Base-by-base conservation (phyloP, 2,888 invertebrate species). In the Mactromeris polynyma region DNA sequence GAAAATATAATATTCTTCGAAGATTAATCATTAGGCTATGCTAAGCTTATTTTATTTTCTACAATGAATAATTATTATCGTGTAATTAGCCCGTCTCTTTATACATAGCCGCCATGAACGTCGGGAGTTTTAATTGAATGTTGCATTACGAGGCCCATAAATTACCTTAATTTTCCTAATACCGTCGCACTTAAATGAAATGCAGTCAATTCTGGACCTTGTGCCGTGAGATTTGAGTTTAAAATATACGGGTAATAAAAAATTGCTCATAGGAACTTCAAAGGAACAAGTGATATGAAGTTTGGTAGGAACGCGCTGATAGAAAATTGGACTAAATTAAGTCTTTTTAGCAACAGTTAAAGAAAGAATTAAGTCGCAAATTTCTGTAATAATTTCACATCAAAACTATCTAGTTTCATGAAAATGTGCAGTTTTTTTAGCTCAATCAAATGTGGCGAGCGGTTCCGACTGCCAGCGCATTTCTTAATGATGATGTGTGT, bases 371-470 rank as follows among this genome's bases (percentile, higher is more conserved):
- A 82, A 87, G 33, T 26, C 51, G 58, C 36, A 78, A 85, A 81
- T 85, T n/a, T 78, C 78, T 88, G 38, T 69, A 51, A 51, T 78
- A 78, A 82, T 81, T 88, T 77, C 73, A 81, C 81, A 69, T 81
- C 85, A 85, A 78, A 58, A 73, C n/a, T 88, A 88, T 88, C 81
- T 9, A 46, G 78, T 88, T 88, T 33, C 88, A 73, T 19, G n/a
- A 7, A 73, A 73, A 73, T 36, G 36, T 73, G 58, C 58, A 64
- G 26, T 64, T 26, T 64, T 46, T 64, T 64, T 7, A 64, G 58
- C 58, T 64, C 58, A 46, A 46, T 64, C 26, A 64, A 2, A 64
- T 26, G 26, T 26, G n/a, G 11, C 26, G 11, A 26, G 11, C 58
- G 9, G 7, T n/a, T 26, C 58, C 6, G 58, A 26, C 58, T 64